Evolutionary conservation across 2,888 invertebrate species (phyloP), one percentile per base, ranked within the genome.

Genomic region (Sphaerophoria taeniata): DNA sequence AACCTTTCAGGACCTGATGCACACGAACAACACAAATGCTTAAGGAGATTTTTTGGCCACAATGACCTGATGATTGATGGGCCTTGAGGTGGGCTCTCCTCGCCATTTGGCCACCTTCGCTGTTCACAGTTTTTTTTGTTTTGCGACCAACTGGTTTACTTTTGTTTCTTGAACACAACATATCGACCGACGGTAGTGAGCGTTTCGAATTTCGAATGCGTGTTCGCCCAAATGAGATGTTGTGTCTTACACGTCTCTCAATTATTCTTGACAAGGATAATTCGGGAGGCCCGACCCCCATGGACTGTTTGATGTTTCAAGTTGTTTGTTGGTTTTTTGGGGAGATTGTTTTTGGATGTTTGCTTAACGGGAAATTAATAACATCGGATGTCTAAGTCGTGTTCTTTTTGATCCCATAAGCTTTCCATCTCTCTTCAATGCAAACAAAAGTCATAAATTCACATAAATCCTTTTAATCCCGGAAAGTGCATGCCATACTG

Each of bases 231-330:
- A 84, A 84, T 84, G 84, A 84, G 80, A 80, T 80, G 84, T 84
- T 80, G 79, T 84, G 75, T 80, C 72, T 79, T 84, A 84, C 84
- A 84, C 84, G 80, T 80, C 71, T 56, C 71, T 61, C 84, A 84
- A 84, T 84, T 84, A 84, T 67, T 84, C 72, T 80, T 84, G 84
- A 84, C 84, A 84, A 84, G 84, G 84, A 84, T 84, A 80, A 79
- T 79, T 75, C 80, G 80, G 80, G 74, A 80, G 75, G 79, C 74
- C 58, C 70, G 71, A 75, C 60, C 79, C 75, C 80, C 67, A 65
- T 70, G 39, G 77, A 51, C 34, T 55, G 69, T 9, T 24, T 24
- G 36, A 72, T 14, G 63, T 33, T 16, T 16, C 6, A 63, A 9
- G 43, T 72, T 72, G 60, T 77, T 63, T 58, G 71, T 65, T 71